Conservation (phyloP, 2,888 invertebrate genomes). For the Acanthococcus lagerstroemiae region DNA sequence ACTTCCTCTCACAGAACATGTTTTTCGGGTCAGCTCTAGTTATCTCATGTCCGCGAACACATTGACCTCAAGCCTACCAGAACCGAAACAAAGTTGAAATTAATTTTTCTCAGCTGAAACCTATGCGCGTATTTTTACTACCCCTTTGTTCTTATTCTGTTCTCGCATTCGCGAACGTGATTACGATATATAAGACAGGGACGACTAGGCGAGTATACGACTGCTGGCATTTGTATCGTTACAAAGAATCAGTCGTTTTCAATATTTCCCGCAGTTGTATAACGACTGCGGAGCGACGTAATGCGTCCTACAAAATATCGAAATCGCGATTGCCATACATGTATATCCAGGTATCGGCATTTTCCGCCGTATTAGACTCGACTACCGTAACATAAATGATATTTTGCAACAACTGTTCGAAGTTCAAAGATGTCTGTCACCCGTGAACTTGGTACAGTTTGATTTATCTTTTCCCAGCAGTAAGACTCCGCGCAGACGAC, state of each 20-base stretch:
- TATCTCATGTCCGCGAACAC: no score
- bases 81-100: no score
- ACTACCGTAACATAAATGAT: background rate
- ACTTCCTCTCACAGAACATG: no score
- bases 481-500: constrained; percentile 13
- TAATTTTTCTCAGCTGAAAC: no score
- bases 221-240: no score
- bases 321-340: background rate
- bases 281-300: background rate
- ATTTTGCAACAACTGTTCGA: constrained; percentile 13
- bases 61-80: no score
- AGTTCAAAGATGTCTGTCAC: constrained; percentile 27
- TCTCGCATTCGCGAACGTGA: no score
- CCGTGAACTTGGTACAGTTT: constrained; percentile 27
- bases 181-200: no score
- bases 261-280: background rate
- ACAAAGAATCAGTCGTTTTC: background rate
- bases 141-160: no score
- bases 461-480: constrained; percentile 22
- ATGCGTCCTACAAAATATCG: background rate
- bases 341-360: background rate
- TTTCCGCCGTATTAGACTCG: background rate
- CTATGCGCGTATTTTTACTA: no score
- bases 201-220: no score
- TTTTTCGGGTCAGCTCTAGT: no score